phyloP scores from a whole-genome alignment of 2,888 invertebrate species.

The Macaria notata region DNA sequence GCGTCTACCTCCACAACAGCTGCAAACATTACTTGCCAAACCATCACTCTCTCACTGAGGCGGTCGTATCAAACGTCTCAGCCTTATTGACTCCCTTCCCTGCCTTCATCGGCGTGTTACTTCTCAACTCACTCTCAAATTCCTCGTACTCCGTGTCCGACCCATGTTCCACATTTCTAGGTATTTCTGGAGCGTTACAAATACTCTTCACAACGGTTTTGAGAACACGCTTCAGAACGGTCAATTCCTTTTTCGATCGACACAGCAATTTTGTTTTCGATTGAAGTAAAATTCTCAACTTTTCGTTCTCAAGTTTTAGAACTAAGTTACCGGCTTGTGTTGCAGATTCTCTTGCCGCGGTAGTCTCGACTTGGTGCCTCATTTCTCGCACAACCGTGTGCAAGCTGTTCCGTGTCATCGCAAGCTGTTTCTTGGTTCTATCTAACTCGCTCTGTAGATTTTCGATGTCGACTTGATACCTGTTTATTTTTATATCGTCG shows the following conservation, averaged over 20 bases:
- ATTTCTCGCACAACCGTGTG: constrained; percentile 53
- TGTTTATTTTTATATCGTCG: constrained; percentile 32
- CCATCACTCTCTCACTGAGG: constrained; percentile 41
- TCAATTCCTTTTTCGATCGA: constrained; percentile 59
- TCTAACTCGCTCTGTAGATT: constrained; percentile 48
- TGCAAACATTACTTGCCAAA: constrained; percentile 29
- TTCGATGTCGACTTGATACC: constrained; percentile 46
- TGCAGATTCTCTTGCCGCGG: constrained; percentile 53
- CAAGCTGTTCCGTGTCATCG: constrained; percentile 46
- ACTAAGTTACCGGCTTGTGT: constrained; percentile 48
- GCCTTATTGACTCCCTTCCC: constrained; percentile 23
- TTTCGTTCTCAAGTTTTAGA: constrained; percentile 65
- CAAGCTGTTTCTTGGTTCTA: constrained; percentile 42
- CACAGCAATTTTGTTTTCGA: constrained; percentile 54
- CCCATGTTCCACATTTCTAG: constrained; percentile 33
- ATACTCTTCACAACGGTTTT: constrained; percentile 59
- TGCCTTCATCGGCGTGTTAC: constrained; percentile 39
- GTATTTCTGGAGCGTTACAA: constrained; percentile 36
- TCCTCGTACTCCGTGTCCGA: constrained; percentile 58
- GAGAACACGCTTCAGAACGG: constrained; percentile 51
- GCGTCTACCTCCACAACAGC: not conserved
- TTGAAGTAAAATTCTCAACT: constrained; percentile 54
- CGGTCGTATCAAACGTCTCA: constrained; percentile 47
- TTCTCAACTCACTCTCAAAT: constrained; percentile 53
- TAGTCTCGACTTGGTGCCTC: constrained; percentile 55